phyloP scores from a whole-genome alignment of 2,888 invertebrate genomes.

The Odiellus spinosus region DNA sequence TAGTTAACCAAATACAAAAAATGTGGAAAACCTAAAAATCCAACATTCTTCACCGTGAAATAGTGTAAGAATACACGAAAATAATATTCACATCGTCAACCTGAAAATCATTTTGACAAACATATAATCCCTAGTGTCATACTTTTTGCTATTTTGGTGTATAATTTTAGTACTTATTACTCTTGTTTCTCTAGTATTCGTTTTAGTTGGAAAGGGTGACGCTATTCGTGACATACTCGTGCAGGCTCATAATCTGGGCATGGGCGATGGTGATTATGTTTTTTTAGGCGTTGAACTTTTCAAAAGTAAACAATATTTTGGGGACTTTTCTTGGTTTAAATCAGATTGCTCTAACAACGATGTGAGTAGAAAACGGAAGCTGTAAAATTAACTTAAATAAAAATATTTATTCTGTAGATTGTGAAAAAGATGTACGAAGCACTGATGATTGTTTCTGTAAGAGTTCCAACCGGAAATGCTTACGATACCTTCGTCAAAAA shows the following conservation, averaged over 20 bases:
- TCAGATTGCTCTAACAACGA: conserved; percentile 11
- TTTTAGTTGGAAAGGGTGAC: conserved; percentile 24
- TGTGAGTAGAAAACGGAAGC: conserved; percentile 2
- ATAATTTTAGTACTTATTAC: no score
- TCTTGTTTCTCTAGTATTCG: conserved; percentile 22
- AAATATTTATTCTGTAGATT: conserved; percentile 3
- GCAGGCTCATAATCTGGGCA: conserved; percentile 13
- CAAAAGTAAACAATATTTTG: conserved; percentile 11
- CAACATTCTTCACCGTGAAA: no score
- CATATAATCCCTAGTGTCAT: no score
- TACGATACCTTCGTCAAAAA: conserved; percentile 16
- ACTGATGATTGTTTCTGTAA: conserved; percentile 18
- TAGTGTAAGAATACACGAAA: no score
- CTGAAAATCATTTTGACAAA: no score
- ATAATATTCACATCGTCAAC: no score
- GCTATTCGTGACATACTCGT: conserved; percentile 14
- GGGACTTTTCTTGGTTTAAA: conserved; percentile 12
- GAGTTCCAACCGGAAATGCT: conserved; percentile 15
- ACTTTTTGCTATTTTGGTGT: no score
- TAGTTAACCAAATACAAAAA: no score
- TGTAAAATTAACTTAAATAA: no score
- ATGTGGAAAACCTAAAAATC: no score
- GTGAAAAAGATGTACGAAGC: conserved; percentile 19
- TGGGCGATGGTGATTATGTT: conserved; percentile 15
- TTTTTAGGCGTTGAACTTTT: conserved; percentile 13